Evolutionary conservation across 1,140 invertebrate genomes (phyloP).

Genomic region (Diachasma alloeum): DNA sequence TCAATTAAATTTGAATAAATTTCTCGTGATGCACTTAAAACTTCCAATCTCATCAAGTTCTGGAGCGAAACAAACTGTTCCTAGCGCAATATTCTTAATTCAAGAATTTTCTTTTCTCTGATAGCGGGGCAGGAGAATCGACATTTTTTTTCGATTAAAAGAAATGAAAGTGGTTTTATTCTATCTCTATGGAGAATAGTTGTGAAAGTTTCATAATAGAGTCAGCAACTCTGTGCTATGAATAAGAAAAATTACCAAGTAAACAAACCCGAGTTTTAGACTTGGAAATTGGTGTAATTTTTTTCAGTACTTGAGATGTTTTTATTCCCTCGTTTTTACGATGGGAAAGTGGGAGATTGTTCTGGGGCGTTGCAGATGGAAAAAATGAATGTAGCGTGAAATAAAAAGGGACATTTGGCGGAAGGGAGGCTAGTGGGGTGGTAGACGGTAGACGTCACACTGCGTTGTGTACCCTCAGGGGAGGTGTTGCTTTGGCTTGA

Average conservation of each 20-base stretch:
- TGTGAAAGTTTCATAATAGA: background rate
- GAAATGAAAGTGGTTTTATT: background rate
- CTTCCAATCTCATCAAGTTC: no score
- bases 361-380: background rate
- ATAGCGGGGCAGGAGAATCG: no score
- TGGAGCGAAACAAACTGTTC: no score
- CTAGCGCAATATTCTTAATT: no score
- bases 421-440: background rate
- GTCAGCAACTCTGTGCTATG: background rate
- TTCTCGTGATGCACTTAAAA: no score
- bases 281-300: constrained; percentile 6
- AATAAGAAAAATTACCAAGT: constrained; percentile 2
- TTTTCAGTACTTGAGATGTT: background rate
- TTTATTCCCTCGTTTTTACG: background rate
- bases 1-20: no score
- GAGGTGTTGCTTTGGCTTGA: background rate
- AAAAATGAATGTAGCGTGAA: background rate
- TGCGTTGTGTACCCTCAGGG: background rate
- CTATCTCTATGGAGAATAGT: background rate
- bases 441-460: background rate
- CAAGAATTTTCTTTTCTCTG: no score
- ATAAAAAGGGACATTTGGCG: background rate
- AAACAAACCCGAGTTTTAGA: constrained; percentile 4
- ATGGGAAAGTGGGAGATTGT: background rate
- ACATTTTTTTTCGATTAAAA: background rate